phyloP scores from a whole-genome alignment of 2,113 vertebrate species.

The zebrafish (Danio rerio) region DNA sequence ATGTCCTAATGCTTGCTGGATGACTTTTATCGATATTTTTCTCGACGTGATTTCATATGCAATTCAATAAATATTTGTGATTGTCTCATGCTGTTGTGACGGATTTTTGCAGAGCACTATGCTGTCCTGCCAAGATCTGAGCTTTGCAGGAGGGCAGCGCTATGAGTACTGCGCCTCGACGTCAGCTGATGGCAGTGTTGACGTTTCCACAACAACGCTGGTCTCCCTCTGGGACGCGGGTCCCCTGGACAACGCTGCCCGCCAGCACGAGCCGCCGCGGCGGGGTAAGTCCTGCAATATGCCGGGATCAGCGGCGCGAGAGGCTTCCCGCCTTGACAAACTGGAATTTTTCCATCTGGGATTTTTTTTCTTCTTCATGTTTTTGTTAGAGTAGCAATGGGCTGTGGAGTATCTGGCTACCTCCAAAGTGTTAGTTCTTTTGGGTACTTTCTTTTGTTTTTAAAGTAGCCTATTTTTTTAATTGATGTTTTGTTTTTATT shows the following conservation, averaged over 20 bases:
- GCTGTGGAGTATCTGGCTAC: constrained; percentile 39
- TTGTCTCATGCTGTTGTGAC: not conserved
- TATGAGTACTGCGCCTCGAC: constrained; percentile 74
- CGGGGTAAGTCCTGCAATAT: constrained; percentile 67
- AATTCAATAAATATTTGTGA: not conserved
- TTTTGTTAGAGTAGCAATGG: constrained; percentile 15
- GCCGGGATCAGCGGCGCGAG: constrained; percentile 51
- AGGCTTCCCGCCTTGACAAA: constrained; percentile 43
- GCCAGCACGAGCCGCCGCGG: constrained; percentile 67
- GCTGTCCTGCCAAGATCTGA: constrained; percentile 79
- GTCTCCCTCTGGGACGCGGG: constrained; percentile 81
- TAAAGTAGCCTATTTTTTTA: constrained; percentile 15
- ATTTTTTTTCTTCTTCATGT: not conserved
- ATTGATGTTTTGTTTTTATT: not conserved
- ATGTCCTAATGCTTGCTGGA: no score
- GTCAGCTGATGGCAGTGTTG: constrained; percentile 77
- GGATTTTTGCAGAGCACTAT: constrained; percentile 76
- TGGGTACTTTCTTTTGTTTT: constrained; percentile 25
- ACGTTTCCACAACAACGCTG: constrained; percentile 89
- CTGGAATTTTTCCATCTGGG: constrained; percentile 48
- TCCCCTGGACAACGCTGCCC: constrained; percentile 73
- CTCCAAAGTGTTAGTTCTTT: constrained; percentile 22
- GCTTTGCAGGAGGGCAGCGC: constrained; percentile 76
- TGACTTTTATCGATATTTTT: no score
- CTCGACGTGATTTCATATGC: not conserved